Evolutionary conservation across 2,797 vertebrate species (phyloP).

Genomic region (Adrianichthys oophorus): DNA sequence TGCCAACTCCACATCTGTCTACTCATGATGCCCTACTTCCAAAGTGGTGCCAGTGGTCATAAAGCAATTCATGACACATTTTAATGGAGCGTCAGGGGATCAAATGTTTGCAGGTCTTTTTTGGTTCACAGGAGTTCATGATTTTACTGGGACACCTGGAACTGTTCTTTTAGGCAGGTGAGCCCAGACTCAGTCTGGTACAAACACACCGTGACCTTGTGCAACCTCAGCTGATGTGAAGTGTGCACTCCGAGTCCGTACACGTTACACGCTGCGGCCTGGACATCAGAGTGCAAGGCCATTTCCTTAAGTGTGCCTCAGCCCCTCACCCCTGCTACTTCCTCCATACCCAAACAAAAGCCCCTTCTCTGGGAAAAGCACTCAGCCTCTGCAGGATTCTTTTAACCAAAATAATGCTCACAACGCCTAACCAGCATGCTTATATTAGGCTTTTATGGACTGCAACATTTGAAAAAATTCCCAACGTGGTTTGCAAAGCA

Average conservation of each 20-base stretch:
- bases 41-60: background rate
- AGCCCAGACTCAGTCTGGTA: conserved; percentile 41
- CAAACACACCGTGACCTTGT: conserved; percentile 54
- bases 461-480: too few relatives aligned
- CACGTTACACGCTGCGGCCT: conserved; percentile 51
- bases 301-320: conserved; percentile 63
- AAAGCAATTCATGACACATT: background rate
- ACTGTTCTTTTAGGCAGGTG: conserved; percentile 29
- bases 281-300: conserved; percentile 57
- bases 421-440: background rate
- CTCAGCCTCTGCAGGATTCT: conserved; percentile 42
- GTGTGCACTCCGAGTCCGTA: conserved; percentile 32
- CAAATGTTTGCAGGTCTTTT: background rate
- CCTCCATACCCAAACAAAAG: conserved; percentile 71
- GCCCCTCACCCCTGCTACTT: conserved; percentile 45
- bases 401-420: conserved; percentile 22
- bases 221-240: conserved; percentile 46
- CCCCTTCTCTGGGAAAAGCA: conserved; percentile 56
- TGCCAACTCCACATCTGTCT: background rate
- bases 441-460: too few relatives aligned
- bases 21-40: too few relatives aligned
- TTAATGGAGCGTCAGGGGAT: background rate
- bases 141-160: too few relatives aligned
- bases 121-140: too few relatives aligned
- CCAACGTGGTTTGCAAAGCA: too few relatives aligned